These are phyloP conservation scores for Drosophila diplacantha DNA, from an alignment of 2,888 invertebrate genomes.

Conservation along the genomic window DNA sequence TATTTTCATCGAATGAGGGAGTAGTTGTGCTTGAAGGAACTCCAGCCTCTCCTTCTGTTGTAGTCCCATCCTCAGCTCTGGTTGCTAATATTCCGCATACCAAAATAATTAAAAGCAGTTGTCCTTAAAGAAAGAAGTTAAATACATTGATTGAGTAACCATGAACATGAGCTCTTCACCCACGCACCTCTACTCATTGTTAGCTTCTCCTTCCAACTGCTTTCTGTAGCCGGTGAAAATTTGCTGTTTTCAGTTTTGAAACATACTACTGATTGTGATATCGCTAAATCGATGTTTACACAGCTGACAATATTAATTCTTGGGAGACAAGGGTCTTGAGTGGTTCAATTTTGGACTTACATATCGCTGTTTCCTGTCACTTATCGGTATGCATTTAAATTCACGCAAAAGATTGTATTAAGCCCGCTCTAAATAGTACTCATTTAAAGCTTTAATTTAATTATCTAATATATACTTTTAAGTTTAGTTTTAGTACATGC, in stretches of 20 bases:
- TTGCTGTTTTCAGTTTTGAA: constrained; percentile 10
- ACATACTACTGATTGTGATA: constrained; percentile 18
- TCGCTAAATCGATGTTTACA: constrained; percentile 13
- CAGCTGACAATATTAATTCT: constrained; percentile 21
- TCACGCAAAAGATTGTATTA: background rate
- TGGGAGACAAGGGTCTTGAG: constrained; percentile 9
- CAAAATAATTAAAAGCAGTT: constrained; percentile 3
- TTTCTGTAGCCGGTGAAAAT: background rate
- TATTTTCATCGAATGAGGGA: background rate
- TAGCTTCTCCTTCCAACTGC: constrained; percentile 14
- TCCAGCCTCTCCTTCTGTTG: background rate
- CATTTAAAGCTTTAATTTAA: background rate
- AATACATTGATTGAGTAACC: background rate
- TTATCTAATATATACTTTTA: background rate
- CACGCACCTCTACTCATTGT: constrained; percentile 30
- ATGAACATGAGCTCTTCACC: background rate
- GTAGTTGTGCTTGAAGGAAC: background rate
- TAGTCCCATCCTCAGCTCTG: background rate
- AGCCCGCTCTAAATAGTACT: background rate
- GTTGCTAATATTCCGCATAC: constrained; percentile 1
- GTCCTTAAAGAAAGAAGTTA: constrained; percentile 1
- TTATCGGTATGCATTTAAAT: too few relatives aligned
- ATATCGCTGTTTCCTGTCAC: background rate
- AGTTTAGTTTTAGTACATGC: too few relatives aligned
- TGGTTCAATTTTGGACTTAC: background rate